Evolutionary conservation across 1,140 invertebrate species (phyloP).

Genomic region (Thaumetopoea pityocampa): DNA sequence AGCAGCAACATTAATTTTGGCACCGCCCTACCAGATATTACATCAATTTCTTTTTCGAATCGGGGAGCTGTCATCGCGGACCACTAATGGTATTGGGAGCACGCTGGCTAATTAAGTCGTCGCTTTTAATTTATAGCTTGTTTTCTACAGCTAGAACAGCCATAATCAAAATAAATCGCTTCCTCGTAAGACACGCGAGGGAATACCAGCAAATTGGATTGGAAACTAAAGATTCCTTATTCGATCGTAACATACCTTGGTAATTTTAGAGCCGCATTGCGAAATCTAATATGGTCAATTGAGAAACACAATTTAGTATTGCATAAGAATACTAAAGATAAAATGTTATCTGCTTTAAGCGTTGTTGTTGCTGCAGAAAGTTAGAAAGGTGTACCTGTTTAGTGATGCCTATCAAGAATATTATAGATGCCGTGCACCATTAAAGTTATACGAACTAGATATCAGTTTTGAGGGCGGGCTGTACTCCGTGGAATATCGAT

Average conservation of each 20-base stretch:
- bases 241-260: constrained; percentile 17
- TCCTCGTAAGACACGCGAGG: constrained; percentile 50
- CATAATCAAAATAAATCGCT: constrained; percentile 69
- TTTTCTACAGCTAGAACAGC: constrained; percentile 38
- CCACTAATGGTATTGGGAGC: constrained; percentile 68
- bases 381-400: constrained; percentile 17
- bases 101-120: constrained; percentile 66
- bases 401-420: constrained; percentile 15
- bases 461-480: constrained; percentile 8
- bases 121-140: constrained; percentile 53
- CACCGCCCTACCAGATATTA: constrained; percentile 51
- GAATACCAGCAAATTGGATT: constrained; percentile 53
- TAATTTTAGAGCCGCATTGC: constrained; percentile 12
- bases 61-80: constrained; percentile 51
- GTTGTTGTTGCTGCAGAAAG: constrained; percentile 12
- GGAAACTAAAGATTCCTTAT: constrained; percentile 27
- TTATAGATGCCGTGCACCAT: too few relatives aligned
- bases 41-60: constrained; percentile 49
- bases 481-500: constrained; percentile 22
- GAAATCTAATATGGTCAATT: constrained; percentile 7
- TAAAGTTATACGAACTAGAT: too few relatives aligned
- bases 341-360: constrained; percentile 11
- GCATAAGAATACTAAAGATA: constrained; percentile 14
- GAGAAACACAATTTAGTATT: constrained; percentile 10
- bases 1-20: constrained; percentile 44